Percentiles rank a stretch among this genome's conserved stretches.
Conservation (phyloP, 1,140 invertebrate genomes). For the Drosophila setifemur region DNA sequence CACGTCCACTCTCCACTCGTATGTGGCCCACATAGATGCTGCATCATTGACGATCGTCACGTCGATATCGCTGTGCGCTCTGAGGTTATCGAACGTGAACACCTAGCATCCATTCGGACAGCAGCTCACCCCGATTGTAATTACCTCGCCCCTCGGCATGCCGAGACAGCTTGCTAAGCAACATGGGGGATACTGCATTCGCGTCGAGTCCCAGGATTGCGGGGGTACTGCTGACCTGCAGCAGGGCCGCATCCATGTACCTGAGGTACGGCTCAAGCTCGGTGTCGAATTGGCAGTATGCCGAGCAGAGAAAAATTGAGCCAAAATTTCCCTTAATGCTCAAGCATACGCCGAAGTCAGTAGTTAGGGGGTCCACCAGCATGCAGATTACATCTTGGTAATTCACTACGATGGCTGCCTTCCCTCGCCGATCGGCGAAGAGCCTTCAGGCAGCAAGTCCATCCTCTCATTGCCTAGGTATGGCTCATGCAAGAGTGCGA, state of each 20-base stretch:
- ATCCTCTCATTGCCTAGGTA: no score
- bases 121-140: neutral
- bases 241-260: conserved; percentile 1
- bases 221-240: neutral
- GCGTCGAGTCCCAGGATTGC: conserved; percentile 1
- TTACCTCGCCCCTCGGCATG: neutral
- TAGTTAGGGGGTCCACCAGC: neutral
- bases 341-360: neutral
- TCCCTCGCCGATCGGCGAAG: no score
- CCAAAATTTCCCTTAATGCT: neutral
- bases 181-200: neutral
- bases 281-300: neutral
- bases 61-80: no score
- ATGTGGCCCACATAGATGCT: no score
- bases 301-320: neutral
- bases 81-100: no score
- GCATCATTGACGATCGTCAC: no score
- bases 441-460: no score
- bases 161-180: neutral
- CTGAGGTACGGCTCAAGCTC: neutral
- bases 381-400: no score
- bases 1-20: no score
- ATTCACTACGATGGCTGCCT: no score
- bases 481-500: no score
- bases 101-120: neutral